Evolutionary conservation across 1,140 invertebrate genomes (phyloP).

Genomic region (Drosophila sulfurigaster): DNA sequence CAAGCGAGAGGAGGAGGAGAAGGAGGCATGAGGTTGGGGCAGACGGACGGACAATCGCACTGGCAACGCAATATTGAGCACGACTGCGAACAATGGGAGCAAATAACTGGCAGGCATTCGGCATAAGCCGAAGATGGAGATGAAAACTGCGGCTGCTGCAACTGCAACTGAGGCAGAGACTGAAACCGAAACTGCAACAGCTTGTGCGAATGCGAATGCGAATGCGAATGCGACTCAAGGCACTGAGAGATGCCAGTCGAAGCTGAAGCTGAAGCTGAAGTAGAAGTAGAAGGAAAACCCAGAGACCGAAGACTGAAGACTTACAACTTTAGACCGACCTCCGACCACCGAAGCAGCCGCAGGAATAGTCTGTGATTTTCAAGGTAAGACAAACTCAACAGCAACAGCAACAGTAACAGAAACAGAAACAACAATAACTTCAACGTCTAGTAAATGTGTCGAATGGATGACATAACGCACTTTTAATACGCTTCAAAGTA

Average conservation of each 20-base stretch:
- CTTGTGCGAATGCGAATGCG: too few relatives aligned
- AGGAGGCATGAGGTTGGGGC: slow-evolving; percentile 14
- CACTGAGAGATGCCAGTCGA: too few relatives aligned
- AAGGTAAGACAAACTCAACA: slow-evolving; percentile 71
- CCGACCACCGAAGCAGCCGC: slow-evolving; percentile 72
- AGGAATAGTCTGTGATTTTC: slow-evolving; percentile 72
- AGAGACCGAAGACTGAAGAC: not conserved
- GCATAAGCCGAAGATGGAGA: slow-evolving; percentile 46
- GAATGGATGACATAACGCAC: slow-evolving; percentile 31
- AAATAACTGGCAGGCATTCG: slow-evolving; percentile 81
- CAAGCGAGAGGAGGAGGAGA: not conserved
- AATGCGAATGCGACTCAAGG: not conserved
- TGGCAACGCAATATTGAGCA: slow-evolving; percentile 77
- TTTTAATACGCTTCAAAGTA: slow-evolving; percentile 24
- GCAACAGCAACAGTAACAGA: slow-evolving; percentile 15
- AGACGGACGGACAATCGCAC: not conserved
- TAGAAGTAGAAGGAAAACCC: too few relatives aligned
- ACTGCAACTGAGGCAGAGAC: not conserved
- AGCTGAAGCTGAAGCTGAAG: too few relatives aligned
- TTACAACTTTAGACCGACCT: slow-evolving; percentile 31
- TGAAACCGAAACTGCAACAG: not conserved
- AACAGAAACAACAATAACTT: not conserved
- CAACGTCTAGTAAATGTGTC: slow-evolving; percentile 15
- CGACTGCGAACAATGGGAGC: slow-evolving; percentile 81
- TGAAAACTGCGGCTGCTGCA: not conserved